A percentile compares a stretch with the other conserved stretches of the same genome.
phyloP scores from a whole-genome alignment of 2,113 vertebrate species.

The Plectropomus leopardus region DNA sequence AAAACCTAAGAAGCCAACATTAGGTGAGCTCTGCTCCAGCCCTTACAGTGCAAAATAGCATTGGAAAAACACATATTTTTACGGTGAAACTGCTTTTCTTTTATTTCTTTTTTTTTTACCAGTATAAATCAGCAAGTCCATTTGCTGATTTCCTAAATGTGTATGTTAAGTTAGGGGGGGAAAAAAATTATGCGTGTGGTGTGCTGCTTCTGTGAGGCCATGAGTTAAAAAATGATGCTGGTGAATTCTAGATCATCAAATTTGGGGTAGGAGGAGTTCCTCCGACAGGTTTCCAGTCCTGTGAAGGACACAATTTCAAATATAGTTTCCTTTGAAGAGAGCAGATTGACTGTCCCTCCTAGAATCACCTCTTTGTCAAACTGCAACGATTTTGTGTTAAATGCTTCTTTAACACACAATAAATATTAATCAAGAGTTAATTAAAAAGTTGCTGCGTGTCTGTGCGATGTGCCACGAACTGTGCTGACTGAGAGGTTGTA shows the following conservation, averaged over 20 bases:
- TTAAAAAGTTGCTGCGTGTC: neutral
- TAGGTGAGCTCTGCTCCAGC: no score
- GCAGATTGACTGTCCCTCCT: neutral
- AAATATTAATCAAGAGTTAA: neutral
- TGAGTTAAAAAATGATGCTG: neutral
- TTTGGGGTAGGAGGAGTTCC: neutral
- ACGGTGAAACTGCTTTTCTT: no score
- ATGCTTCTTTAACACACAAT: neutral
- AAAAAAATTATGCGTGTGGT: neutral
- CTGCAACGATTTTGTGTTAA: neutral
- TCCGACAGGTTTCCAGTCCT: neutral
- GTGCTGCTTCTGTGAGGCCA: neutral
- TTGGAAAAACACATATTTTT: no score
- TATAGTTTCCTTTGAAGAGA: neutral
- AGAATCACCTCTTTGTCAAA: neutral
- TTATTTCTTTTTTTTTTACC: no score
- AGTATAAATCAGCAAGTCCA: no score
- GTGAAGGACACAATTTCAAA: neutral
- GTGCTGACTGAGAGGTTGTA: neutral
- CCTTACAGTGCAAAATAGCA: no score
- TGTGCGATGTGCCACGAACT: neutral
- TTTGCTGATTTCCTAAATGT: no score
- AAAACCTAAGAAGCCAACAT: no score
- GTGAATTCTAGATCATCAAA: neutral
- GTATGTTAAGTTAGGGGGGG: no score